Evolutionary conservation across 2,797 vertebrate species (phyloP), one percentile per base, ranked within the genome.

Genomic region (Parambassis ranga): DNA sequence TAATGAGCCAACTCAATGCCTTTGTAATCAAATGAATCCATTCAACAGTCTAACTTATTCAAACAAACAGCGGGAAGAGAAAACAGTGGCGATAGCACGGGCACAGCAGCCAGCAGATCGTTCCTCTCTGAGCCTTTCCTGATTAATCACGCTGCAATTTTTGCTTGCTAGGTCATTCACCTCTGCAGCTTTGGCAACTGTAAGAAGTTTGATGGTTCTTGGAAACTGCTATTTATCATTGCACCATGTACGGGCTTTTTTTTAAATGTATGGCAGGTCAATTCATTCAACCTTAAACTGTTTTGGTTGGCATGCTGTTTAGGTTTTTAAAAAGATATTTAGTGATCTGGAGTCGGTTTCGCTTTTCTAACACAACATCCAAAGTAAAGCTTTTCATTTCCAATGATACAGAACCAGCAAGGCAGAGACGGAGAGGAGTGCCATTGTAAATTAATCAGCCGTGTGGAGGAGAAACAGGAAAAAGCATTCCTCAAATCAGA

Each of bases 351-450:
- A 67, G 64, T 71, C 79, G 70, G 86, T 85, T 81, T 90, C 82
- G 73, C 76, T 86, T 89, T 89, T 79, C 89, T 71, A 78, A 75
- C 62, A 73, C 75, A 59, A 83, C 82, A 76, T 89, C 88, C 90
- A 91, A 90, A 85, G 72, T 82, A 89, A 90, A 90, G 86, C 77
- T 82, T 87, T 89, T 89, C 80, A 66, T 67, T 87, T 85, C 87
- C 86, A 89, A 83, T 80, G 87, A 87, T 85, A 81, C 76, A 65
- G 82, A 82, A 81, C 71, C 75, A 49, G 71, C n/a, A 16, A 49
- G 47, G 76, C 65, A 48, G 61, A 82, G 77, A 77, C 71, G 30
- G 70, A 72, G 75, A 75, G 69, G 23, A 3, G 41, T 69, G 87
- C 86, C 79, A 75, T 75, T 82, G 81, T 78, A 82, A 85, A 90